Percentiles rank a stretch among this genome's conserved stretches.
phyloP scores from a whole-genome alignment of 2,888 invertebrate genomes.

The Congeria kusceri region DNA sequence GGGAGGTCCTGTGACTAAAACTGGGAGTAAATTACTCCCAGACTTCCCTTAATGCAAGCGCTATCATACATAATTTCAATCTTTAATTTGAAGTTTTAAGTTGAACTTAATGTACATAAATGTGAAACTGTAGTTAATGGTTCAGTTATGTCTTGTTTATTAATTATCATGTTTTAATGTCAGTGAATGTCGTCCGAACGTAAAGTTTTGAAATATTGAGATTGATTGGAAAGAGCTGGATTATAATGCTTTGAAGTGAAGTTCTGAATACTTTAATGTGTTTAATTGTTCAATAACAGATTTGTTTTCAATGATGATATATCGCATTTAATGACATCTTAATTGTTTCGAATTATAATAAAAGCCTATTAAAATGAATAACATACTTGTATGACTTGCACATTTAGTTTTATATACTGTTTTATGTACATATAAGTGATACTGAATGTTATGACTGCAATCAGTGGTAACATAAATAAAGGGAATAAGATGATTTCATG shows the following conservation, averaged over 20 bases:
- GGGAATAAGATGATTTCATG: too few relatives aligned
- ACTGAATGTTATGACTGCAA: too few relatives aligned
- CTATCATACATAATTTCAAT: too few relatives aligned
- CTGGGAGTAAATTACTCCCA: too few relatives aligned
- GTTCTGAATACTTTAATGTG: conserved; percentile 41
- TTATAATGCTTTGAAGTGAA: conserved; percentile 43
- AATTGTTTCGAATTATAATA: conserved; percentile 53
- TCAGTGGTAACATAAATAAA: too few relatives aligned
- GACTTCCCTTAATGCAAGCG: too few relatives aligned
- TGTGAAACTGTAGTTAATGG: background rate
- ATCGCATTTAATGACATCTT: conserved; percentile 38
- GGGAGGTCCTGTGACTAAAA: too few relatives aligned
- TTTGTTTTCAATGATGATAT: conserved; percentile 35
- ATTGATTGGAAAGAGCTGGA: conserved; percentile 12
- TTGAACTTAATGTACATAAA: too few relatives aligned
- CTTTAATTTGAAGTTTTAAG: too few relatives aligned
- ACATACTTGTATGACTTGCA: conserved; percentile 20
- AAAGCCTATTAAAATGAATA: conserved; percentile 16
- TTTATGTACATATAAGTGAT: too few relatives aligned
- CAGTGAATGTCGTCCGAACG: background rate
- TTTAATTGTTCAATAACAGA: conserved; percentile 29
- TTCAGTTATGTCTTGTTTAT: conserved; percentile 46
- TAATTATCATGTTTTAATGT: conserved; percentile 37
- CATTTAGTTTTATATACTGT: background rate
- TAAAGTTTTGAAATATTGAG: conserved; percentile 37